These are phyloP conservation scores for Drosophila niveifrons DNA, from an alignment of 2,888 invertebrate species.

Conservation along the genomic window DNA sequence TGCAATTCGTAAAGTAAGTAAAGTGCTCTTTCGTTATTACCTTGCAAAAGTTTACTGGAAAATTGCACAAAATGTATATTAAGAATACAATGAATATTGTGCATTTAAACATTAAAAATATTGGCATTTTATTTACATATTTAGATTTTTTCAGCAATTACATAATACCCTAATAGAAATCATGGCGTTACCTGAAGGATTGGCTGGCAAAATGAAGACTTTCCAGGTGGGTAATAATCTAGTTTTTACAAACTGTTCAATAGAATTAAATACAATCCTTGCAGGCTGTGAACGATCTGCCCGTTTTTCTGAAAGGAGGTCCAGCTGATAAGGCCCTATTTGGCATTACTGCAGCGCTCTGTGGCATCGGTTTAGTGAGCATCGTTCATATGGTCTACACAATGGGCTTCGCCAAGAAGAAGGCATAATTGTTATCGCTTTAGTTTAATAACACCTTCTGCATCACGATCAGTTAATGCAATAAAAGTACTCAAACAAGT, in stretches of 20 bases:
- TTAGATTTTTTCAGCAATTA: constrained; percentile 58
- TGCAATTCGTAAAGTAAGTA: constrained; percentile 38
- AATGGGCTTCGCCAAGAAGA: constrained; percentile 84
- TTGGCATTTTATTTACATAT: not conserved
- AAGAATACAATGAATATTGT: not conserved
- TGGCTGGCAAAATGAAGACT: constrained; percentile 81
- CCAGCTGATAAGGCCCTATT: constrained; percentile 83
- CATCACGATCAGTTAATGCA: constrained; percentile 11
- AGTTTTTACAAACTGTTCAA: not conserved
- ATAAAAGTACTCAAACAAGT: constrained; percentile 33
- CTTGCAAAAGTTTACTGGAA: not conserved
- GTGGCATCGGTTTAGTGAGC: constrained; percentile 83
- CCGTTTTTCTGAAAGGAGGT: constrained; percentile 85
- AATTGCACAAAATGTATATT: not conserved
- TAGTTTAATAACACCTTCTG: constrained; percentile 1
- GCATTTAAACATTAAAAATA: too few species aligned
- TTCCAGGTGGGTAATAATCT: constrained; percentile 78
- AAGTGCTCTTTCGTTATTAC: constrained; percentile 5
- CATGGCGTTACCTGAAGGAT: constrained; percentile 84
- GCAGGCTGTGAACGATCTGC: constrained; percentile 83
- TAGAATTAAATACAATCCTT: constrained; percentile 12
- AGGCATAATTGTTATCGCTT: constrained; percentile 51
- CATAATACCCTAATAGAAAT: constrained; percentile 61
- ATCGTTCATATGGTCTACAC: constrained; percentile 80
- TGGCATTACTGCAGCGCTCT: constrained; percentile 83